phyloP scores from a whole-genome alignment of 1,140 invertebrate species.

The Charaxes varanes region DNA sequence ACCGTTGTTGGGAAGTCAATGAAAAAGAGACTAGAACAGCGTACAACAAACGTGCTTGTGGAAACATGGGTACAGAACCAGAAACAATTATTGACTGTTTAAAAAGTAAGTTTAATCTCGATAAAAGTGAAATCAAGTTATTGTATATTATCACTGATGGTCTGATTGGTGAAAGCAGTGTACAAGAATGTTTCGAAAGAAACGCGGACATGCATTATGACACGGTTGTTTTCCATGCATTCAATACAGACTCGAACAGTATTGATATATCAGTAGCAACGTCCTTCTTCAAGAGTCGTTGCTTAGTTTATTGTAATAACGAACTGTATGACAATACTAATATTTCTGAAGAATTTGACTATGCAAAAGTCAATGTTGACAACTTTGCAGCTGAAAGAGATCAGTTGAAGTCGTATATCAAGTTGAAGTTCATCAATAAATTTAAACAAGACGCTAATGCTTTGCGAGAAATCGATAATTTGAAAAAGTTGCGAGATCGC shows the following conservation, averaged over 20 bases:
- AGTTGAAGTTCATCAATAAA: conserved; percentile 25
- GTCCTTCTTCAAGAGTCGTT: conserved; percentile 28
- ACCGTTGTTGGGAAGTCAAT: conserved; percentile 15
- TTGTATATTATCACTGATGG: conserved; percentile 33
- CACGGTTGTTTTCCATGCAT: conserved; percentile 26
- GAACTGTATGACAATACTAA: conserved; percentile 18
- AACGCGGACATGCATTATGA: conserved; percentile 27
- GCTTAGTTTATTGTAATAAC: conserved; percentile 24
- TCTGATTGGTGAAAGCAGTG: conserved; percentile 4
- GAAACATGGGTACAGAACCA: conserved; percentile 11
- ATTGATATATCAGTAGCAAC: conserved; percentile 28
- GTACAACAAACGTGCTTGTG: conserved; percentile 7
- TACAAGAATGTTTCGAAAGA: conserved; percentile 13
- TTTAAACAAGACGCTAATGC: conserved; percentile 13
- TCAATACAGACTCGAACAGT: conserved; percentile 4
- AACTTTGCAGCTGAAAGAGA: conserved; percentile 27
- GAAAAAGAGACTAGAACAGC: conserved; percentile 9
- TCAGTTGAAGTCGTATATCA: conserved; percentile 25
- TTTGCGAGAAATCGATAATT: conserved; percentile 25
- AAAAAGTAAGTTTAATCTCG: conserved; percentile 4
- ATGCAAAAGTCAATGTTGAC: conserved; percentile 20
- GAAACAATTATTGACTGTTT: conserved; percentile 20
- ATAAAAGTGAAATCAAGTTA: conserved; percentile 9
- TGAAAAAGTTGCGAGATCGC: conserved; percentile 22
- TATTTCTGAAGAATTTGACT: conserved; percentile 27